Conservation (phyloP, 2,888 invertebrate species). For the Trissonchulus latispiculum region DNA sequence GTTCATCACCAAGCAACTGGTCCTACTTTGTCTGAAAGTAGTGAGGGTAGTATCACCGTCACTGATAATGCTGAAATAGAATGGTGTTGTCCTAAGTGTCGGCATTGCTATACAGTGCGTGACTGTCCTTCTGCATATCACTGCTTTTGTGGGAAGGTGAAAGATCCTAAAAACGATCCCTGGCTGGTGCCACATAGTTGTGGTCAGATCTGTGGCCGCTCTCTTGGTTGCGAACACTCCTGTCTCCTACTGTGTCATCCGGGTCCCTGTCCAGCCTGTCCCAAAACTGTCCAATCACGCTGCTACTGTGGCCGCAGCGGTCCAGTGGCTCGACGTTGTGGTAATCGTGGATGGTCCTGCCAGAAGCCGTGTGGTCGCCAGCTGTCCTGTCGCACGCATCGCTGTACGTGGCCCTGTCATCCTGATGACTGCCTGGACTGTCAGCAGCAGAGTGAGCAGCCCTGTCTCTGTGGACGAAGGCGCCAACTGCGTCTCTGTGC, state of each 20-base stretch:
- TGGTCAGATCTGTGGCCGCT: slow-evolving; percentile 69
- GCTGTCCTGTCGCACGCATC: slow-evolving; percentile 45
- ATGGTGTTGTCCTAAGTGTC: slow-evolving; percentile 38
- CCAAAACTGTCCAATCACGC: slow-evolving; percentile 64
- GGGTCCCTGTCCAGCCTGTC: slow-evolving; percentile 85
- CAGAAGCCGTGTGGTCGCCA: slow-evolving; percentile 40
- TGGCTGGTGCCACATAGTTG: slow-evolving; percentile 86
- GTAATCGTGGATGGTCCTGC: slow-evolving; percentile 51
- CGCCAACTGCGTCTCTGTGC: slow-evolving; percentile 61
- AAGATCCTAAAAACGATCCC: slow-evolving; percentile 65
- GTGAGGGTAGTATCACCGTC: neutral
- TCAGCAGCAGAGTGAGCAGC: slow-evolving; percentile 50
- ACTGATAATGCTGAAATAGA: neutral
- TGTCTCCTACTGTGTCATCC: slow-evolving; percentile 85
- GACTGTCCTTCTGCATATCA: slow-evolving; percentile 62
- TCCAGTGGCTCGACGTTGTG: slow-evolving; percentile 22
- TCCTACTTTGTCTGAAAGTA: too few species aligned
- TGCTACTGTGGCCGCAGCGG: slow-evolving; percentile 49
- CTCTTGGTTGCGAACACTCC: slow-evolving; percentile 51
- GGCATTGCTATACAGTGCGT: slow-evolving; percentile 48
- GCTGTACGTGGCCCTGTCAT: slow-evolving; percentile 59
- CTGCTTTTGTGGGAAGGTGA: slow-evolving; percentile 70
- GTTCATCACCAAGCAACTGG: too few species aligned
- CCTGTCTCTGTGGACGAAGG: slow-evolving; percentile 64
- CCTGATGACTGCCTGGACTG: slow-evolving; percentile 49